A percentile compares a stretch with the other conserved stretches of the same genome.
phyloP scores from a whole-genome alignment of 92 coral and sea anemone species.

The Epizoanthus ramosus region DNA sequence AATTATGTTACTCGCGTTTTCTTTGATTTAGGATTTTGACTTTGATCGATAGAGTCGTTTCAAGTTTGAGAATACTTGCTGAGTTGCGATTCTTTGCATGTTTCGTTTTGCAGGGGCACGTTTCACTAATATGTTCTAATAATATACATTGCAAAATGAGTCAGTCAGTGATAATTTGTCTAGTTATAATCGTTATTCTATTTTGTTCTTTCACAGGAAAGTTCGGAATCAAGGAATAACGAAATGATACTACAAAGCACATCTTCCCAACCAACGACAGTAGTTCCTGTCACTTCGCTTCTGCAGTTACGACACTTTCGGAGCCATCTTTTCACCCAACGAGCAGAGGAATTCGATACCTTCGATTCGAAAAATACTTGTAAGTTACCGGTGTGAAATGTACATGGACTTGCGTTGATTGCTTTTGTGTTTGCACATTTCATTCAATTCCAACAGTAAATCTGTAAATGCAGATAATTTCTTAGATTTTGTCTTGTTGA shows the following conservation, averaged over 20 bases:
- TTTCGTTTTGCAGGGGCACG: background rate
- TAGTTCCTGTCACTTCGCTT: constrained; percentile 22
- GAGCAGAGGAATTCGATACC: constrained; percentile 32
- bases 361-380: constrained; percentile 22
- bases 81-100: no score
- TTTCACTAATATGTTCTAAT: background rate
- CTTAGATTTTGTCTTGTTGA: background rate
- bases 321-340: constrained; percentile 24
- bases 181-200: background rate
- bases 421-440: background rate
- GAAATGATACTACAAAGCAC: constrained; percentile 68
- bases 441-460: background rate
- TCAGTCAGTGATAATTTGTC: background rate
- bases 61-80: no score
- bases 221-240: constrained; percentile 66
- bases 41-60: background rate
- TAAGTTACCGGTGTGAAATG: background rate
- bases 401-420: background rate
- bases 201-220: constrained; percentile 58
- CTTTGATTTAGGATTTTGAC: background rate
- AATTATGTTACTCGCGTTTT: background rate
- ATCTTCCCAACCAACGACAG: constrained; percentile 42
- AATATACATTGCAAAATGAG: constrained; percentile 22
- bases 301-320: constrained; percentile 36
- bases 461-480: background rate